Conservation (phyloP, 1,140 invertebrate genomes). For the Reticulitermes speratus region DNA sequence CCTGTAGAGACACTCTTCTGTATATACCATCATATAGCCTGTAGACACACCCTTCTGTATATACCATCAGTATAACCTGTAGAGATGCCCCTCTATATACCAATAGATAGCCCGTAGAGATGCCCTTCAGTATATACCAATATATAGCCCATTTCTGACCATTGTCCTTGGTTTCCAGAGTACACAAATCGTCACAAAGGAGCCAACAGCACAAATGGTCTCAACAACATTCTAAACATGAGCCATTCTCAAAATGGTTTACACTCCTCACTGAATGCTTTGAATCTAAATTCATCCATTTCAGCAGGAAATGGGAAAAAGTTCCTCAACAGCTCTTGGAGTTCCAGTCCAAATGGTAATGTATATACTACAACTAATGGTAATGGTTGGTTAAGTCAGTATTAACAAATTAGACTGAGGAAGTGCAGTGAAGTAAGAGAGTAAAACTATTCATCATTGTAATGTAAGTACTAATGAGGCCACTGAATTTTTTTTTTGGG, state of each 20-base stretch:
- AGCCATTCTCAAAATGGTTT: constrained; percentile 30
- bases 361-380: background rate
- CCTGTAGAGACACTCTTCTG: no score
- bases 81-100: no score
- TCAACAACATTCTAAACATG: constrained; percentile 30
- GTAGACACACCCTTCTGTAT: no score
- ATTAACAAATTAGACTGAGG: background rate
- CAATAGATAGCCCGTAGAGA: no score
- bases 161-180: constrained; percentile 26
- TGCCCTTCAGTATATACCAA: no score
- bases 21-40: no score
- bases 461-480: no score
- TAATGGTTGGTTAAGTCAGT: constrained; percentile 32
- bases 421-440: no score
- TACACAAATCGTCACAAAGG: constrained; percentile 29
- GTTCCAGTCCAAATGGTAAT: constrained; percentile 17
- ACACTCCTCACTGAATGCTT: constrained; percentile 31
- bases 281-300: constrained; percentile 33
- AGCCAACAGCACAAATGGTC: constrained; percentile 1
- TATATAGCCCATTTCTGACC: background rate
- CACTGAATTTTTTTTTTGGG: no score
- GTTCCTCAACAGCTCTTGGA: constrained; percentile 23
- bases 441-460: no score
- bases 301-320: constrained; percentile 10
- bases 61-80: no score